phyloP scores from a whole-genome alignment of 2,888 invertebrate species.

The Melinaea marsaeus region DNA sequence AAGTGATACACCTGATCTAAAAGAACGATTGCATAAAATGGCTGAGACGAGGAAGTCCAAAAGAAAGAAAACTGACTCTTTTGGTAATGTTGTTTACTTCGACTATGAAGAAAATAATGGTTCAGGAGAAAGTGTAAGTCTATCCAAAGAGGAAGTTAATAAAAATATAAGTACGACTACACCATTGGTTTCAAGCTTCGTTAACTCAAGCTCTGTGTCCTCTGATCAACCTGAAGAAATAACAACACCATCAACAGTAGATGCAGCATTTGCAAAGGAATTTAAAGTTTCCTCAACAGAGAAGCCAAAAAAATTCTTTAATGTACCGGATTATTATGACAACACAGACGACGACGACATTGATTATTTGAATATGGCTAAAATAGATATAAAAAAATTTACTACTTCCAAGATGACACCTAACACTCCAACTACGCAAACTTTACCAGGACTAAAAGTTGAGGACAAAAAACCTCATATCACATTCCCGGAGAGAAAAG shows the following conservation, averaged over 20 bases:
- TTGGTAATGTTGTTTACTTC: constrained; percentile 54
- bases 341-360: constrained; percentile 53
- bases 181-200: constrained; percentile 15
- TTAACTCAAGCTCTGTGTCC: background rate
- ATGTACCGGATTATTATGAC: constrained; percentile 56
- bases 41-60: constrained; percentile 63
- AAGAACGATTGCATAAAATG: constrained; percentile 63
- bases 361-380: constrained; percentile 56
- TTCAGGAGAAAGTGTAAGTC: constrained; percentile 43
- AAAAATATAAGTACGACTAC: constrained; percentile 18
- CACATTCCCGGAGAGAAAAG: constrained; percentile 45
- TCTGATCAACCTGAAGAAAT: constrained; percentile 11
- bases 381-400: constrained; percentile 61
- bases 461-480: constrained; percentile 34
- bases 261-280: constrained; percentile 12
- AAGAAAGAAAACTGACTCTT: constrained; percentile 56
- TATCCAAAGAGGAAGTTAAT: constrained; percentile 28
- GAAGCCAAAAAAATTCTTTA: constrained; percentile 46
- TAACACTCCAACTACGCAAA: constrained; percentile 13
- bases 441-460: constrained; percentile 1
- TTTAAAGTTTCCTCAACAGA: constrained; percentile 28
- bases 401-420: constrained; percentile 33
- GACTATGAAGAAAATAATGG: constrained; percentile 58
- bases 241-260: constrained; percentile 17
- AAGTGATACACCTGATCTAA: constrained; percentile 54